Percentiles rank a stretch among this genome's conserved stretches.
Evolutionary conservation across 2,888 invertebrate species (phyloP).

Genomic region (Teleogryllus oceanicus): DNA sequence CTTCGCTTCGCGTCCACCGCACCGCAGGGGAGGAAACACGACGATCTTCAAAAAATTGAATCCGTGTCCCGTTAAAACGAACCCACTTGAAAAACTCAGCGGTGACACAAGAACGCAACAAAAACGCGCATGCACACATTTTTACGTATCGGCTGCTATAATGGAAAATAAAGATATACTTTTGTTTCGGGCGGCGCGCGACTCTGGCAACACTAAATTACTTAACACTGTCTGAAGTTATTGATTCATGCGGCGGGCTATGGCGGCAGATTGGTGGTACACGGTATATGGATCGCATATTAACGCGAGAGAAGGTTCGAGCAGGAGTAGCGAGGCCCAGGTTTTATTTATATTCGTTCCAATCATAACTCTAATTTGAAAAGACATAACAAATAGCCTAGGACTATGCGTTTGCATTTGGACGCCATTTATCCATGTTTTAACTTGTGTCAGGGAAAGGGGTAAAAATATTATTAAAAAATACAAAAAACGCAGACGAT

Average conservation of each 20-base stretch:
- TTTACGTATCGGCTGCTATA: conserved; percentile 11
- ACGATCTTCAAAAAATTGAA: conserved; percentile 18
- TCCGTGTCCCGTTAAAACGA: conserved; percentile 7
- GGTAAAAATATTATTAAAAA: not conserved
- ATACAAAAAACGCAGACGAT: not conserved
- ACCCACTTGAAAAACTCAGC: conserved; percentile 5
- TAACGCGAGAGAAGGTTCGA: not conserved
- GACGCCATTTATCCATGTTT: conserved; percentile 24
- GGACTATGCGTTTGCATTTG: conserved; percentile 21
- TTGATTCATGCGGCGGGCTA: conserved; percentile 1
- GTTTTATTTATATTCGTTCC: conserved; percentile 24
- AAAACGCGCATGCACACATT: conserved; percentile 5
- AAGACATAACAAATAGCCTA: conserved; percentile 24
- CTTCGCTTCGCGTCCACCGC: not conserved
- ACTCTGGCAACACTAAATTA: conserved; percentile 9
- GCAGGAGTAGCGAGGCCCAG: conserved; percentile 3
- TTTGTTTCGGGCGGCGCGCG: conserved; percentile 23
- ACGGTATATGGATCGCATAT: conserved; percentile 18
- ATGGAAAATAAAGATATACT: conserved; percentile 30
- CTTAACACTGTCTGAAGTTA: conserved; percentile 11
- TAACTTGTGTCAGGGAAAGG: conserved; percentile 24
- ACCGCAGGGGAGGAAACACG: not conserved
- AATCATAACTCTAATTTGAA: conserved; percentile 26
- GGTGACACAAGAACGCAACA: not conserved
- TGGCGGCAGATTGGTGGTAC: conserved; percentile 2